These are phyloP conservation scores for Drosophila carrolli DNA, from an alignment of 1,140 invertebrate genomes.

Conservation along the genomic window DNA sequence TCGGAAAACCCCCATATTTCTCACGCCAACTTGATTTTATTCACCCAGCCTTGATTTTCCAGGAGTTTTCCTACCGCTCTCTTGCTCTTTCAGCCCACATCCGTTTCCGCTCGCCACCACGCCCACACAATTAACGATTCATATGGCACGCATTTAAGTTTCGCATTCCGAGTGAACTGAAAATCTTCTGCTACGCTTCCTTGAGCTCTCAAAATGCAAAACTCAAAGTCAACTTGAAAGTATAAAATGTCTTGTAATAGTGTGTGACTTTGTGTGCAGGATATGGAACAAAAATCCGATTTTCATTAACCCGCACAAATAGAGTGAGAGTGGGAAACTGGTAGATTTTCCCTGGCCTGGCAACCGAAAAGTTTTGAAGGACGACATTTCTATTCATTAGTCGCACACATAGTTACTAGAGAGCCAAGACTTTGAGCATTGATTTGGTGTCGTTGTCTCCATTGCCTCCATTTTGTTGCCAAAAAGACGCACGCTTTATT, in stretches of 20 bases:
- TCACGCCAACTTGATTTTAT: slow-evolving; percentile 1
- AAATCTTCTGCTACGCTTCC: slow-evolving; percentile 62
- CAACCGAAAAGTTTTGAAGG: slow-evolving; percentile 72
- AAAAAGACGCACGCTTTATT: slow-evolving; percentile 73
- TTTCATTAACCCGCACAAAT: slow-evolving; percentile 69
- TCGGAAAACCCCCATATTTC: background rate
- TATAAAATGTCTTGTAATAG: slow-evolving; percentile 7
- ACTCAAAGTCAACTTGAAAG: slow-evolving; percentile 55
- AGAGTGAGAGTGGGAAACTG: background rate
- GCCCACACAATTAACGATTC: slow-evolving; percentile 72
- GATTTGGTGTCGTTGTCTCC: slow-evolving; percentile 56
- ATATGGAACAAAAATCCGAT: slow-evolving; percentile 55
- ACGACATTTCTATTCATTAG: slow-evolving; percentile 80
- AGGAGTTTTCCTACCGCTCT: background rate
- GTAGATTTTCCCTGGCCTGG: slow-evolving; percentile 25
- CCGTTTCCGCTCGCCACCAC: slow-evolving; percentile 4
- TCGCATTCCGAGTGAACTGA: slow-evolving; percentile 58
- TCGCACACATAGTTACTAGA: slow-evolving; percentile 21
- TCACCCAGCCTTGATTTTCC: slow-evolving; percentile 5
- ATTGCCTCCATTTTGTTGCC: slow-evolving; percentile 40
- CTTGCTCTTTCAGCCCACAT: slow-evolving; percentile 14
- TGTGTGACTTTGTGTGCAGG: slow-evolving; percentile 15
- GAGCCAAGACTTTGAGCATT: slow-evolving; percentile 44
- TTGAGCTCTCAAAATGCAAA: slow-evolving; percentile 51
- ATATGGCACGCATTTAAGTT: slow-evolving; percentile 72